Evolutionary conservation across 1,140 invertebrate species (phyloP).

Genomic region (Portunus trituberculatus): DNA sequence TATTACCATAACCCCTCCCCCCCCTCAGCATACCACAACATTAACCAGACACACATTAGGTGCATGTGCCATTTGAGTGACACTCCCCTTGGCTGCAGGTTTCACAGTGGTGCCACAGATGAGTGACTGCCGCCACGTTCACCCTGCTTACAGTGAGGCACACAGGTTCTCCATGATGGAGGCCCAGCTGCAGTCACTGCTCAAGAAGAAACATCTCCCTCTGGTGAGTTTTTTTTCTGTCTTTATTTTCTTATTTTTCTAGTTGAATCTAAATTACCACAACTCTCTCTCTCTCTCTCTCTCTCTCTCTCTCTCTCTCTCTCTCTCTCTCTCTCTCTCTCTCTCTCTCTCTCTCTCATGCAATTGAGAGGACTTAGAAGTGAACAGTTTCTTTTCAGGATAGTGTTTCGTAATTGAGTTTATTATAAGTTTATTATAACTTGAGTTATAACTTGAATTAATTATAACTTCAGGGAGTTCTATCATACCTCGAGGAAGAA

Average conservation of each 20-base stretch:
- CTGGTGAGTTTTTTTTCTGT: neutral
- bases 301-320: constrained; percentile 58
- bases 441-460: too few species aligned
- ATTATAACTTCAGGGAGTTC: constrained; percentile 40
- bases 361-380: too few species aligned
- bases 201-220: constrained; percentile 30
- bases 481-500: constrained; percentile 67
- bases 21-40: too few species aligned
- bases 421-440: too few species aligned
- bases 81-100: neutral
- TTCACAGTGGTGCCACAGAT: constrained; percentile 24
- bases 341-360: neutral
- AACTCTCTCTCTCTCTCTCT: constrained; percentile 54
- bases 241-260: neutral
- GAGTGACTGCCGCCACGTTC: constrained; percentile 45
- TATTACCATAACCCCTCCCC: too few species aligned
- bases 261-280: neutral
- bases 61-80: neutral
- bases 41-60: neutral
- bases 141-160: constrained; percentile 43
- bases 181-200: constrained; percentile 28
- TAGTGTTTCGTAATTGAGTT: too few species aligned
- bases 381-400: too few species aligned
- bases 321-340: neutral
- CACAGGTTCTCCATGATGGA: constrained; percentile 40